Evolutionary conservation across 2,113 vertebrate species (phyloP).

Genomic region (Amazona vittata): DNA sequence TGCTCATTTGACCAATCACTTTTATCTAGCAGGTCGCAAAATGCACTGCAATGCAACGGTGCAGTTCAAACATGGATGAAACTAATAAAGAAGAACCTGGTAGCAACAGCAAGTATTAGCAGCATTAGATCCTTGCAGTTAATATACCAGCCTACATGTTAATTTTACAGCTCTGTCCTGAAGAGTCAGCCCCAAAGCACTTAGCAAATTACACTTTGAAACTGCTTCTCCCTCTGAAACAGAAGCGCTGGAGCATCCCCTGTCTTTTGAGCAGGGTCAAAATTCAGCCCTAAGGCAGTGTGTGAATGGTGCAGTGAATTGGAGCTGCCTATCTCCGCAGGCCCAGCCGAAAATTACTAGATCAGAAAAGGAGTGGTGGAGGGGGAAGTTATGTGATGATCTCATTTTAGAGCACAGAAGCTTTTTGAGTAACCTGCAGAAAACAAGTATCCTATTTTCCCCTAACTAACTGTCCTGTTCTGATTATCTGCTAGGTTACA

Average conservation of each 20-base stretch:
- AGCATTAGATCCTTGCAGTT: constrained; percentile 33
- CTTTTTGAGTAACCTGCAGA: neutral
- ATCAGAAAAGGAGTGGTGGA: constrained; percentile 5
- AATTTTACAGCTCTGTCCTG: constrained; percentile 1
- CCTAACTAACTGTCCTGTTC: neutral
- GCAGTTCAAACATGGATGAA: neutral
- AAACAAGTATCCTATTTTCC: constrained; percentile 42
- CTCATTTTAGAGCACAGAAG: constrained; percentile 17
- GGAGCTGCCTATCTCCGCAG: constrained; percentile 45
- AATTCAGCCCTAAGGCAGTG: constrained; percentile 47
- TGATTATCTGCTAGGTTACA: neutral
- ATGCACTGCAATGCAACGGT: neutral
- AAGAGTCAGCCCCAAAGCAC: constrained; percentile 65
- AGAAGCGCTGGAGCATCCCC: constrained; percentile 27
- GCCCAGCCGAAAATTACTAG: constrained; percentile 35
- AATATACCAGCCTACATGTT: constrained; percentile 45
- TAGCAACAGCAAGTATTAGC: constrained; percentile 11
- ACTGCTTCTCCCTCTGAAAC: constrained; percentile 48
- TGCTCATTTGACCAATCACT: neutral
- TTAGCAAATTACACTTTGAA: constrained; percentile 64
- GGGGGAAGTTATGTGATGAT: neutral
- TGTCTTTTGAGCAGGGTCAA: constrained; percentile 52
- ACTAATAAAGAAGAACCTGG: constrained; percentile 33
- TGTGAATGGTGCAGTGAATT: constrained; percentile 32
- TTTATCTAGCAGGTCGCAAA: neutral